Base-by-base conservation (phyloP, 2,113 vertebrate genomes). In the Stigmatopora nigra region DNA sequence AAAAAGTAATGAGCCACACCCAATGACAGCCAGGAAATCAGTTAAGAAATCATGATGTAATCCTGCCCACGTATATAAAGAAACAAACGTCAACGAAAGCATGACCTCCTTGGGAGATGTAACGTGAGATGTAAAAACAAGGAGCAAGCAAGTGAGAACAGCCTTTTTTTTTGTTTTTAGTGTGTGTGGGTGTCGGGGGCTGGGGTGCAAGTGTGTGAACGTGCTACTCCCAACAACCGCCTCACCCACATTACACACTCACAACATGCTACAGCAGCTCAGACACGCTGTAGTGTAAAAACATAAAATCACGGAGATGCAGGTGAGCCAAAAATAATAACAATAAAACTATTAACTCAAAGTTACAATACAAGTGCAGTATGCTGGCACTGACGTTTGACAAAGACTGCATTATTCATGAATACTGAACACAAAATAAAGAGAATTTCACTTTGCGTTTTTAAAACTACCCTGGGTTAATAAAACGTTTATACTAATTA, bases 221-320 rank as follows among this genome's bases (percentile, higher is more conserved):
- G 38, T 59, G 36, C 38, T 35, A 41, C n/a, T 38, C 15, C 15
- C 17, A 15, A 13, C 57, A 19, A 36, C 36, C 57, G 36, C 57
- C 57, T 36, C 57, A 71, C 63, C 72, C 63, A 60, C 47, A 55
- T 62, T 69, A 51, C 80, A 79, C 48, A 55, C 72, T 83, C 72
- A 65, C 68, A 36, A 77, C 77, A 47, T 67, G 62, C 68, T 68
- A 61, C n/a, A 58, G 76, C 44, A 68, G 59, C 49, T 69, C 78
- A 77, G 44, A 57, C 36, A 61, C 25, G 20, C 9, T 7, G 12
- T 22, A 15, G 47, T 35, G 51, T 46, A 61, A 60, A 67, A 65
- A 72, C 61, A 65, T 58, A 16, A 45, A 20, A 56, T 51, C 69
- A 47, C 51, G 67, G 66, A 68, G 65, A 77, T 75, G 65, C 71